A percentile compares a stretch with the other conserved stretches of the same genome.
phyloP scores from a whole-genome alignment of 2,797 vertebrate genomes.

The Vespertilio murinus region DNA sequence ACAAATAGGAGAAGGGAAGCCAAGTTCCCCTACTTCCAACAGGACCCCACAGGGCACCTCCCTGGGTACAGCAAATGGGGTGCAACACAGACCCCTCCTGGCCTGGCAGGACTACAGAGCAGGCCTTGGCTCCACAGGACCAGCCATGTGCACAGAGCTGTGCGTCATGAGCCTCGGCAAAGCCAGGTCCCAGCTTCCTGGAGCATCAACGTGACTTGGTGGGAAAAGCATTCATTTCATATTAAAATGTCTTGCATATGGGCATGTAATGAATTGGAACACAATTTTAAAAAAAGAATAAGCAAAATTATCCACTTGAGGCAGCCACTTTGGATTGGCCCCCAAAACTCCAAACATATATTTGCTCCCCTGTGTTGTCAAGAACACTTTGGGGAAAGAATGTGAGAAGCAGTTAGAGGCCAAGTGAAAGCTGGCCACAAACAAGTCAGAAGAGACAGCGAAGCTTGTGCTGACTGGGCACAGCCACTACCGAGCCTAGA shows the following conservation, averaged over 20 bases:
- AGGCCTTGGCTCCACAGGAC: neutral
- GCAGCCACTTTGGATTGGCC: neutral
- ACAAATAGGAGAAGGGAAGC: neutral
- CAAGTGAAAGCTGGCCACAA: neutral
- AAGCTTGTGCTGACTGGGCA: neutral
- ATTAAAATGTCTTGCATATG: neutral
- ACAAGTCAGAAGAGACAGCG: fast-evolving
- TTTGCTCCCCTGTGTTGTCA: neutral
- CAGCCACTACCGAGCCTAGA: no score
- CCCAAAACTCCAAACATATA: neutral
- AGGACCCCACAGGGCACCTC: neutral
- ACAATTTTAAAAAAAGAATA: neutral
- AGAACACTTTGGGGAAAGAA: neutral
- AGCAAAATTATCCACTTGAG: neutral
- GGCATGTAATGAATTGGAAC: neutral
- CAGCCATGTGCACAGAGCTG: neutral
- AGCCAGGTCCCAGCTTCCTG: neutral
- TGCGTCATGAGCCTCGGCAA: neutral
- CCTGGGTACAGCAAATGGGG: neutral
- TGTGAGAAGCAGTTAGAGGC: neutral
- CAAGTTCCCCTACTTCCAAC: neutral
- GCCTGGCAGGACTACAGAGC: neutral
- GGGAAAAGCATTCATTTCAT: neutral
- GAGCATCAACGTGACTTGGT: neutral
- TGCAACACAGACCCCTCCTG: neutral